Conservation (phyloP, 2,888 invertebrate species). For the Apodemia hepburni region DNA sequence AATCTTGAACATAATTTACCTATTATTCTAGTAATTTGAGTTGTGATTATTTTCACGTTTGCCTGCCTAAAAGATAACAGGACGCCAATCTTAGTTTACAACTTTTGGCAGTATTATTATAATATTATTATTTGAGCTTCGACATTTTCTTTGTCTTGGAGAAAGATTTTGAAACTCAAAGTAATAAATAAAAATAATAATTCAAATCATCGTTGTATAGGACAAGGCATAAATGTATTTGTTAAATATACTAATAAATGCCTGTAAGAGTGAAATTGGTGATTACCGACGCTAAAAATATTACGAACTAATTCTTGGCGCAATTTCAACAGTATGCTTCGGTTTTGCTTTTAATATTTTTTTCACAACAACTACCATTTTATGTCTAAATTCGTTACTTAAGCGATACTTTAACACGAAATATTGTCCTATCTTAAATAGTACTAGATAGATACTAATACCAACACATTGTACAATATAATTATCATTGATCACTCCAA, state of each 20-base stretch:
- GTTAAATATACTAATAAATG: neutral
- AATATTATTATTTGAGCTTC: neutral
- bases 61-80: neutral
- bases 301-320: neutral
- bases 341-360: conserved; percentile 9
- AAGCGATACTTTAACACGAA: conserved; percentile 68
- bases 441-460: conserved; percentile 75
- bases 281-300: neutral
- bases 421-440: conserved; percentile 77
- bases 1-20: neutral
- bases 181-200: neutral
- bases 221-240: neutral
- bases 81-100: neutral
- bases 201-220: too few species aligned
- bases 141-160: neutral
- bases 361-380: neutral
- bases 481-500: conserved; percentile 79
- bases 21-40: neutral
- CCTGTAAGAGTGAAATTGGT: neutral
- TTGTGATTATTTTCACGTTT: neutral
- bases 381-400: conserved; percentile 13
- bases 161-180: neutral
- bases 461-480: conserved; percentile 79
- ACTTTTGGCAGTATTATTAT: too few species aligned
- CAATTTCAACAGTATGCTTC: neutral